phyloP scores from a whole-genome alignment of 2,113 vertebrate genomes.

The Raja brachyura region DNA sequence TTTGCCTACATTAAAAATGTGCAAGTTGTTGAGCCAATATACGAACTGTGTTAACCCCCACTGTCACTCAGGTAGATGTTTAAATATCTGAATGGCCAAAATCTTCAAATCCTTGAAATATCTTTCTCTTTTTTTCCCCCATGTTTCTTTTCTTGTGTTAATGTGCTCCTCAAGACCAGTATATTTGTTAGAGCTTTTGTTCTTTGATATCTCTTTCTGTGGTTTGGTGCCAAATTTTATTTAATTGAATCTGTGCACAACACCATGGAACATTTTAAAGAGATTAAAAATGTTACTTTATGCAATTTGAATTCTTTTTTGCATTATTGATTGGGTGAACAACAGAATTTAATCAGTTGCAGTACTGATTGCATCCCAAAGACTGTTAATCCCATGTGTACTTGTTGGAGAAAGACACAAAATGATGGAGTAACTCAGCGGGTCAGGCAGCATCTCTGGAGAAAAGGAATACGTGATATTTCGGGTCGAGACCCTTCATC shows the following conservation, averaged over 20 bases:
- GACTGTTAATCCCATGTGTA: background rate
- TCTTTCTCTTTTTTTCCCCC: no score
- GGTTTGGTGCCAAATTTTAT: background rate
- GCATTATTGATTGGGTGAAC: background rate
- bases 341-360: background rate
- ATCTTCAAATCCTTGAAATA: background rate
- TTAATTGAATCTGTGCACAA: background rate
- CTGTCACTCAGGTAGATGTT: background rate
- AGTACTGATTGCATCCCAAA: background rate
- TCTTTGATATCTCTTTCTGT: background rate
- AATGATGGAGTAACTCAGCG: no score
- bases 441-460: no score
- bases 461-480: no score
- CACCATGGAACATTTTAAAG: background rate
- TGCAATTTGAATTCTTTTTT: background rate
- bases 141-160: background rate
- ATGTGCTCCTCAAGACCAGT: background rate
- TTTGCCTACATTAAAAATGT: background rate
- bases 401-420: background rate
- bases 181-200: background rate
- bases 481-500: no score
- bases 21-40: background rate
- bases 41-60: background rate
- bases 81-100: no score
- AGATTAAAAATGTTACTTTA: background rate